Base-by-base conservation (phyloP, 2,888 invertebrate species). In the Dryocosmus kuriphilus region DNA sequence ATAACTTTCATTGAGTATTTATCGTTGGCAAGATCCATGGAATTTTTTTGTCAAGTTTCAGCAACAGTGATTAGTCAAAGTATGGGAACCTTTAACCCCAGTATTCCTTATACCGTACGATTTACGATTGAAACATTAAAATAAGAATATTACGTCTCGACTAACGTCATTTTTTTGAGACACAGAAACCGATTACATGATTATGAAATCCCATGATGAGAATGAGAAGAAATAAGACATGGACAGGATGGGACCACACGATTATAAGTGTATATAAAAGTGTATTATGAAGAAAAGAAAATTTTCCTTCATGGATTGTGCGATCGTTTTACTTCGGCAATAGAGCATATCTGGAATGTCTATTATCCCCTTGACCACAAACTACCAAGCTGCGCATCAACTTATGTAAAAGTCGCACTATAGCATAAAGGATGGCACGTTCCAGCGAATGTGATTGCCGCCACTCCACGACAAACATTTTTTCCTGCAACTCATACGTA, bases 361-460 rank as follows among this genome's bases (percentile, higher is more conserved):
- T 51, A 51, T 32, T 51, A 51, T 32, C 51, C 19, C 19, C 22
- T 19, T 32, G 14, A 1, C 16, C 30, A 41, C 60, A 51, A 22
- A 46, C 60, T 57, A 16, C 27, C 9, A 61, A 16, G 27, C 16
- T 61, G 65, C 55, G 63, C 19, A 32, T 55, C 5, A 65, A 30
- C 63, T 79, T 81, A 79, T 71, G 77, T 79, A 79, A 81, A 80
- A 63, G 11, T 63, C 22, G 14, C 63, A 63, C 63, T 35, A n/a
- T n/a, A 63, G 22, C 11, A 27, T 32, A 62, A 62, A 62, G 63
- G 75, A 79, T 76, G 78, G 78, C 77, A 80, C 67, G 78, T 81
- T 80, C 62, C 60, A 77, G 57, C 55, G 74, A 79, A 76, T 79
- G 75, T 81, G 79, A 78, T 81, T 65, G 51, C 46, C 14, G 57